phyloP scores from a whole-genome alignment of 1,140 invertebrate species.

The Diabrotica undecimpunctata region DNA sequence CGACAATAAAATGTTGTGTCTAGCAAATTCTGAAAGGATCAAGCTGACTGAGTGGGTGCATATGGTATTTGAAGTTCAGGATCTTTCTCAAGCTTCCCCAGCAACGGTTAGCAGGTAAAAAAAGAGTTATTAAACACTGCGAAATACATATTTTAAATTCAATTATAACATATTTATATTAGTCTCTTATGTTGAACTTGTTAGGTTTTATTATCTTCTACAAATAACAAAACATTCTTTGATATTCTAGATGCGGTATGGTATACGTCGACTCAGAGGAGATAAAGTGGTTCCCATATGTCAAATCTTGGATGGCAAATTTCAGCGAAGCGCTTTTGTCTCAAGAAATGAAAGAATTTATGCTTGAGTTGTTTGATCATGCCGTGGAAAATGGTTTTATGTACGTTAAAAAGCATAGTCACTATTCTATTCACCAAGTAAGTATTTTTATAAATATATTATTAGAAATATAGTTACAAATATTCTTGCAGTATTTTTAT shows the following conservation, averaged over 20 bases:
- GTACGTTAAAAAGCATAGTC: conserved; percentile 64
- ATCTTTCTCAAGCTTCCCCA: conserved; percentile 80
- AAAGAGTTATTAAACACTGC: not conserved
- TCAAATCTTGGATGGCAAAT: conserved; percentile 74
- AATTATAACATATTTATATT: too few relatives aligned
- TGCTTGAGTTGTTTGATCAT: conserved; percentile 59
- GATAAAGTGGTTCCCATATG: conserved; percentile 74
- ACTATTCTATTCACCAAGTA: conserved; percentile 57
- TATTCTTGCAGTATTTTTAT: too few relatives aligned
- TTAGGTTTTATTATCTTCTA: too few relatives aligned
- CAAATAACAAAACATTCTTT: too few relatives aligned
- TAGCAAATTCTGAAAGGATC: conserved; percentile 85
- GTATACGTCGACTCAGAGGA: conserved; percentile 84
- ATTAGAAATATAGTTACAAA: not conserved
- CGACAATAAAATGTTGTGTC: conserved; percentile 89
- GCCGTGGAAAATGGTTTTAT: conserved; percentile 62
- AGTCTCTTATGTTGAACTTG: too few relatives aligned
- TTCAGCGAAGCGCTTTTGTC: conserved; percentile 54
- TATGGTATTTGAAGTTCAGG: conserved; percentile 87
- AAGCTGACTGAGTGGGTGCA: conserved; percentile 78
- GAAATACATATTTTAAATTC: too few relatives aligned
- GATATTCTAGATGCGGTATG: conserved; percentile 66
- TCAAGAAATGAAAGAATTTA: conserved; percentile 53
- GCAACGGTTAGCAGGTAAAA: conserved; percentile 75
- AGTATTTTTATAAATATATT: conserved; percentile 10